phyloP scores from a whole-genome alignment of 2,797 vertebrate genomes.

The Mus spretus region DNA sequence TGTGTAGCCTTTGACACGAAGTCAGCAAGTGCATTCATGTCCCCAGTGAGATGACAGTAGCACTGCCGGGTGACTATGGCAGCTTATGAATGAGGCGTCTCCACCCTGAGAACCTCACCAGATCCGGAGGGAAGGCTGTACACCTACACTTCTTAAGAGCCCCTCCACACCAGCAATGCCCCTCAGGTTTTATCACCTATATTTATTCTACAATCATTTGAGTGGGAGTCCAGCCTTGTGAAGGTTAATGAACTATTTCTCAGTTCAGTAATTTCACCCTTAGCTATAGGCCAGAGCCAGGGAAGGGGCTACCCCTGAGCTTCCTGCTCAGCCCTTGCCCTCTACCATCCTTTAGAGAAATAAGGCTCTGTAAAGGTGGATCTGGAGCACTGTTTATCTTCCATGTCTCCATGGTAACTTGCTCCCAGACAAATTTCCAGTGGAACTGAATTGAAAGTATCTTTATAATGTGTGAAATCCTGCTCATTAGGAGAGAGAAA shows the following conservation, averaged over 20 bases:
- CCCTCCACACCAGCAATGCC: conserved; percentile 79
- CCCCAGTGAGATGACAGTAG: neutral
- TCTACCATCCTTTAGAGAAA: conserved; percentile 84
- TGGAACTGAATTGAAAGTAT: conserved; percentile 81
- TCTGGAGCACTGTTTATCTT: conserved; percentile 81
- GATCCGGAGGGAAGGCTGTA: conserved; percentile 26
- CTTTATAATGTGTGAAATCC: conserved; percentile 85
- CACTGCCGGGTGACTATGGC: neutral
- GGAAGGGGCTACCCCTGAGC: conserved; percentile 31
- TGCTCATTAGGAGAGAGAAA: conserved; percentile 67
- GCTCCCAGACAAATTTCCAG: conserved; percentile 83
- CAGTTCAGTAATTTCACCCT: conserved; percentile 84
- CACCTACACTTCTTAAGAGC: conserved; percentile 82
- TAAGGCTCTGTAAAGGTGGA: conserved; percentile 79
- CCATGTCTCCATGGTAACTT: conserved; percentile 88
- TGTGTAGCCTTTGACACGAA: neutral
- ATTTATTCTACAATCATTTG: conserved; percentile 86
- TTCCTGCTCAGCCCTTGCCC: conserved; percentile 75
- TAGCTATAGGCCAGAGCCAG: conserved; percentile 77
- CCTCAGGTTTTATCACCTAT: conserved; percentile 80
- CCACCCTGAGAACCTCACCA: conserved; percentile 32
- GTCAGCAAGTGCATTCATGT: conserved; percentile 25
- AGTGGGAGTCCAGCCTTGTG: conserved; percentile 84
- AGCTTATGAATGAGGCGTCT: conserved; percentile 42
- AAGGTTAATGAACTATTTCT: conserved; percentile 88